Evolutionary conservation across 2,797 vertebrate genomes (phyloP).

Genomic region (Enteromius fasciolatus): DNA sequence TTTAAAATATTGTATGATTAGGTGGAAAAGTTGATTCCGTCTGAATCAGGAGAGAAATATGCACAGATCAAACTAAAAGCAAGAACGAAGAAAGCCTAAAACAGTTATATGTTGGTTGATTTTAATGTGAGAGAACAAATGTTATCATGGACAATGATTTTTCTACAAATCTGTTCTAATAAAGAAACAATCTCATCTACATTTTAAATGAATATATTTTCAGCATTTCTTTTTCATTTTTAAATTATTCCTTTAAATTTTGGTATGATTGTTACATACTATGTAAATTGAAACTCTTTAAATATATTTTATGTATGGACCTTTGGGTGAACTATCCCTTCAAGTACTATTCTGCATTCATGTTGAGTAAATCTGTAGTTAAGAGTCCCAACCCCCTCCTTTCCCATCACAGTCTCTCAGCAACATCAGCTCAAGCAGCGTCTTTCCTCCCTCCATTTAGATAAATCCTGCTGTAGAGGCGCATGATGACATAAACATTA

Average conservation of each 20-base stretch:
- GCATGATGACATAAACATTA: conserved; percentile 61
- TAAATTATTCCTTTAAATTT: background rate
- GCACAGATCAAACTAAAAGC: background rate
- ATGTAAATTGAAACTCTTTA: background rate
- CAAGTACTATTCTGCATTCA: conserved; percentile 31
- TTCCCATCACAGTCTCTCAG: conserved; percentile 42
- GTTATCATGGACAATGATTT: background rate
- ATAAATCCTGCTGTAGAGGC: conserved; percentile 51
- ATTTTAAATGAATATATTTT: background rate
- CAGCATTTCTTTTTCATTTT: background rate
- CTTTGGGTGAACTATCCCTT: conserved; percentile 8
- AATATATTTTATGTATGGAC: background rate
- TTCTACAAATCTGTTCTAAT: background rate
- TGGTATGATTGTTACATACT: background rate
- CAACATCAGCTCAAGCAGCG: conserved; percentile 42
- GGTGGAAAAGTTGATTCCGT: background rate
- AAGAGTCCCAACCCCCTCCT: conserved; percentile 18
- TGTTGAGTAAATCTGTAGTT: conserved; percentile 37
- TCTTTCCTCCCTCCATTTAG: conserved; percentile 49
- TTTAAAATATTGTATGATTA: no score
- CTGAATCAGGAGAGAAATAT: background rate
- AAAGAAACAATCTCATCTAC: no score
- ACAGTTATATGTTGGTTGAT: background rate
- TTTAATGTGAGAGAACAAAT: background rate
- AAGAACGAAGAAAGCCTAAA: background rate